phyloP scores from a whole-genome alignment of 2,113 vertebrate species.

The Tetrax tetrax region DNA sequence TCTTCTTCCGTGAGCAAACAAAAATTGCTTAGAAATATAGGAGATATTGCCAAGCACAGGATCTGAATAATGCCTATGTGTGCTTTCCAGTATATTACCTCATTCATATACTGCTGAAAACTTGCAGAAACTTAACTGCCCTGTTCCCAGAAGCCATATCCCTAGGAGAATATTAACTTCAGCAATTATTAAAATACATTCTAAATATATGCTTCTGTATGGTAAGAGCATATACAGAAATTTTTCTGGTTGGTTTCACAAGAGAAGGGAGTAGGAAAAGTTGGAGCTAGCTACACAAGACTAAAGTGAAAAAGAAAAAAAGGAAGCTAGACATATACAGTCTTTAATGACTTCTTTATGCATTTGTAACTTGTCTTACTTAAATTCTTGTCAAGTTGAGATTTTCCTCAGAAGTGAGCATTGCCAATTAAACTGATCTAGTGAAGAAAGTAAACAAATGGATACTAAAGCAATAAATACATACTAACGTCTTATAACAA shows the following conservation, averaged over 20 bases:
- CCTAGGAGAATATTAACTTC: neutral
- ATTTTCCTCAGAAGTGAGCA: neutral
- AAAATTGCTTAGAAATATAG: conserved; percentile 7
- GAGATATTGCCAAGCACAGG: neutral
- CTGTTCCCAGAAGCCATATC: neutral
- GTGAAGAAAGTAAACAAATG: neutral
- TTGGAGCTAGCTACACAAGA: neutral
- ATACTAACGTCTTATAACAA: neutral
- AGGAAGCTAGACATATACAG: neutral
- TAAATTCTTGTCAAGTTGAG: neutral
- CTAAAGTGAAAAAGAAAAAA: neutral
- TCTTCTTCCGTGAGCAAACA: conserved; percentile 8
- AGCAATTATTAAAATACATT: conserved; percentile 26
- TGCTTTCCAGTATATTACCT: neutral
- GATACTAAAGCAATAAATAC: neutral
- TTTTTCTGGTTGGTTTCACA: neutral
- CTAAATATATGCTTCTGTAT: neutral
- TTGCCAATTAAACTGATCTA: neutral
- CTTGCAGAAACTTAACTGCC: conserved; percentile 10
- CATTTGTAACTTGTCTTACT: neutral
- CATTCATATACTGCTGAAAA: conserved; percentile 9
- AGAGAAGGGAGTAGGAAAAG: neutral
- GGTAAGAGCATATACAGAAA: neutral
- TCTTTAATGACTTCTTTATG: neutral
- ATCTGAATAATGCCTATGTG: neutral